A percentile compares a stretch with the other conserved stretches of the same genome.
These are phyloP conservation scores for Tiphia femorata DNA, from an alignment of 2,888 invertebrate genomes.

Conservation along the genomic window DNA sequence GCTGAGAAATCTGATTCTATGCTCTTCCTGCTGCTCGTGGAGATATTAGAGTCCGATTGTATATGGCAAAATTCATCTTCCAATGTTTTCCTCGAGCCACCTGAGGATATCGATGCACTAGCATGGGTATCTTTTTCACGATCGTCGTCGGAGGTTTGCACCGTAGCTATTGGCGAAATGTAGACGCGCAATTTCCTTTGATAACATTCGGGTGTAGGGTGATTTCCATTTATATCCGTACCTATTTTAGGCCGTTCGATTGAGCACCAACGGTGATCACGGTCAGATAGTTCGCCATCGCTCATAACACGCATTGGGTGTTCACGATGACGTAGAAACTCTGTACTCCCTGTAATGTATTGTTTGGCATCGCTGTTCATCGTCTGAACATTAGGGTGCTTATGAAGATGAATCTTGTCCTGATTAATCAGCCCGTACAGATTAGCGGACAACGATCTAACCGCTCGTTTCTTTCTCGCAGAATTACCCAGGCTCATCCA, in stretches of 20 bases:
- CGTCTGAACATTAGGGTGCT: conserved; percentile 22
- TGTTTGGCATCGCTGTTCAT: conserved; percentile 18
- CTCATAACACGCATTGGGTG: conserved; percentile 32
- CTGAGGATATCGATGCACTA: conserved; percentile 11
- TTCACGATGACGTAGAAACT: conserved; percentile 6
- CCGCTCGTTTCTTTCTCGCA: conserved; percentile 82
- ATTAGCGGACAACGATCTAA: conserved; percentile 86
- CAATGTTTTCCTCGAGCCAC: conserved; percentile 14
- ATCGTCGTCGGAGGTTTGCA: conserved; percentile 10
- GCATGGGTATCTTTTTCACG: conserved; percentile 6
- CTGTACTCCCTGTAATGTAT: conserved; percentile 9
- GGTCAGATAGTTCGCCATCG: conserved; percentile 37
- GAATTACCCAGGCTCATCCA: conserved; percentile 48
- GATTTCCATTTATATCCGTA: conserved; percentile 55
- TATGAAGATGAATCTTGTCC: conserved; percentile 32
- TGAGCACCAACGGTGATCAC: conserved; percentile 22
- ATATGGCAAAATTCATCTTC: conserved; percentile 27
- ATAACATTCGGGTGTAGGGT: conserved; percentile 28
- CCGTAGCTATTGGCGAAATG: conserved; percentile 34
- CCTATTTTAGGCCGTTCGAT: conserved; percentile 12
- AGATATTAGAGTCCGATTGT: conserved; percentile 23
- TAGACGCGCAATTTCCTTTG: conserved; percentile 44
- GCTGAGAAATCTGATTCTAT: conserved; percentile 55
- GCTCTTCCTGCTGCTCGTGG: conserved; percentile 22
- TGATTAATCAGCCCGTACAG: conserved; percentile 82